These are phyloP conservation scores for Drosophila rellima DNA, from an alignment of 2,888 invertebrate species.

Conservation along the genomic window DNA sequence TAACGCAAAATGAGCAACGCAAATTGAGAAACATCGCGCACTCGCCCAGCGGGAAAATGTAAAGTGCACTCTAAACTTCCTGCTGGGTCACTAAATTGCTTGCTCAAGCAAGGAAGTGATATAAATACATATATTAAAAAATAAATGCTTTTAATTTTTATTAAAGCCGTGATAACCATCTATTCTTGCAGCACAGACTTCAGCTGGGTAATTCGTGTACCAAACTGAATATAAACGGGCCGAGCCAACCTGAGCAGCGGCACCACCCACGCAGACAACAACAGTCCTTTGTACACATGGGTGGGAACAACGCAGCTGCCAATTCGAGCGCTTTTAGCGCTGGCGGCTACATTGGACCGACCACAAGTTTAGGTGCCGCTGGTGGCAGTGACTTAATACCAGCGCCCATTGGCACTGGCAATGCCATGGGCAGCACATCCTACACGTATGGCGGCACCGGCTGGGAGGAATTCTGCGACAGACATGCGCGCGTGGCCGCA, in stretches of 20 bases:
- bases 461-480: slow-evolving; percentile 95
- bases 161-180: neutral
- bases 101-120: slow-evolving; percentile 1
- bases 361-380: slow-evolving; percentile 67
- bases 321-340: slow-evolving; percentile 79
- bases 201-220: slow-evolving; percentile 61
- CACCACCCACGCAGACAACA: slow-evolving; percentile 45
- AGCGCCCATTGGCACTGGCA: slow-evolving; percentile 74
- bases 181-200: slow-evolving; percentile 27
- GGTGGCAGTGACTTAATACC: slow-evolving; percentile 81
- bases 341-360: slow-evolving; percentile 83
- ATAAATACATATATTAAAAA: neutral
- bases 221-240: slow-evolving; percentile 58
- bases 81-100: neutral
- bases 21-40: slow-evolving; percentile 4
- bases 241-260: slow-evolving; percentile 39
- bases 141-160: neutral
- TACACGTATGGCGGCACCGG: slow-evolving; percentile 86
- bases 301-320: slow-evolving; percentile 79
- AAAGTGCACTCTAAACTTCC: slow-evolving; percentile 4
- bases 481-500: slow-evolving; percentile 93
- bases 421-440: slow-evolving; percentile 50
- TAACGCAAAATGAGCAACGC: slow-evolving; percentile 31
- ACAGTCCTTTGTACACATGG: slow-evolving; percentile 67
- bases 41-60: neutral